Conservation (phyloP, 2,797 vertebrate species). For the Emydoidea blandingii region DNA sequence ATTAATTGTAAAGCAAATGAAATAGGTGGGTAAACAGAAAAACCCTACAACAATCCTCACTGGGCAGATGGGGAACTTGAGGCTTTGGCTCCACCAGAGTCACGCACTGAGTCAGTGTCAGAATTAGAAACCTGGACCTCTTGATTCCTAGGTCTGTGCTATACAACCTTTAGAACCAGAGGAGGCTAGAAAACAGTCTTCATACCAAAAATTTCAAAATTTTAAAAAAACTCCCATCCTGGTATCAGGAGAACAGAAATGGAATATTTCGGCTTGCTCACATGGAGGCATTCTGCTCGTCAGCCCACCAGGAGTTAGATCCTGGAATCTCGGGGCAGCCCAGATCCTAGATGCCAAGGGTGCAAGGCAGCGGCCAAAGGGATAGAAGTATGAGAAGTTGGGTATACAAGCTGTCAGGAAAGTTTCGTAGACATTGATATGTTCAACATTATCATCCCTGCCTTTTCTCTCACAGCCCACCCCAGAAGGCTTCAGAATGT, state of each 20-base stretch:
- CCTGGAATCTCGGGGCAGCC: background rate
- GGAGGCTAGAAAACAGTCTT: background rate
- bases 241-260: background rate
- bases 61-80: background rate
- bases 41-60: fast-evolving
- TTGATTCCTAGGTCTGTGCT: background rate
- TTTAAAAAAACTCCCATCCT: background rate
- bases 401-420: background rate
- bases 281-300: background rate
- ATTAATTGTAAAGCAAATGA: background rate
- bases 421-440: background rate
- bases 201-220: background rate
- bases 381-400: background rate
- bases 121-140: background rate
- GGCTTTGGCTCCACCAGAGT: background rate
- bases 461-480: background rate
- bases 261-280: background rate
- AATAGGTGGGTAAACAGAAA: background rate
- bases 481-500: background rate
- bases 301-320: background rate
- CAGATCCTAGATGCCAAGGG: background rate
- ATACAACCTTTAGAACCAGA: background rate
- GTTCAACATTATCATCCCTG: background rate
- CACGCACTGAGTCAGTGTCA: background rate
- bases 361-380: background rate